These are phyloP conservation scores for Clarias fuscus DNA, from an alignment of 2,797 vertebrate genomes.

Conservation along the genomic window DNA sequence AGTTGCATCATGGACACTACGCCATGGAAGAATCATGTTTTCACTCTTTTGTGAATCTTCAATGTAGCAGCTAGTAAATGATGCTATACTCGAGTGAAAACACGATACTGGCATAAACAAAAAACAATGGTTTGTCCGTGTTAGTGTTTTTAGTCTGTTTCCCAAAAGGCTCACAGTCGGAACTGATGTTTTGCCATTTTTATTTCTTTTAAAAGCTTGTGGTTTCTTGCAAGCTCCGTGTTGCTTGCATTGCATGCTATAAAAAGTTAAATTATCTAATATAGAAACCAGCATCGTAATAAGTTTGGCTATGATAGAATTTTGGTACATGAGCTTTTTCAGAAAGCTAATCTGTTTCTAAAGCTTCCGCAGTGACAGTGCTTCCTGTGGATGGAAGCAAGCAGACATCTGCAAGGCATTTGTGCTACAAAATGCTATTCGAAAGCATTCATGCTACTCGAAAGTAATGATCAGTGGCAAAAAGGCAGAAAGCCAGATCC, in stretches of 20 bases:
- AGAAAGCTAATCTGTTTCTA: neutral
- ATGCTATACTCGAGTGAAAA: neutral
- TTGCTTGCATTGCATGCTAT: neutral
- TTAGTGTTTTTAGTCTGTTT: neutral
- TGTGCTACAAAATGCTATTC: neutral
- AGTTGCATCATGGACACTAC: neutral
- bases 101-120: neutral
- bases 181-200: neutral
- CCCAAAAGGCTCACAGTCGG: neutral
- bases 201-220: neutral
- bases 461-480: conserved; percentile 39
- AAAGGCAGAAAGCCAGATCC: conserved; percentile 35
- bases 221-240: neutral
- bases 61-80: neutral
- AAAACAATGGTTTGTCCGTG: neutral
- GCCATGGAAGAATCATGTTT: neutral
- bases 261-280: neutral
- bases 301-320: neutral
- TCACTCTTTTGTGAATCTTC: neutral
- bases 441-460: neutral
- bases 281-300: neutral
- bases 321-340: neutral
- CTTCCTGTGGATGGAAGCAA: conserved; percentile 10
- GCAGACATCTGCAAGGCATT: neutral
- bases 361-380: neutral